Percentiles rank a stretch among this genome's conserved stretches.
Evolutionary conservation across 1,140 invertebrate species (phyloP).

Genomic region (Araneus ventricosus): DNA sequence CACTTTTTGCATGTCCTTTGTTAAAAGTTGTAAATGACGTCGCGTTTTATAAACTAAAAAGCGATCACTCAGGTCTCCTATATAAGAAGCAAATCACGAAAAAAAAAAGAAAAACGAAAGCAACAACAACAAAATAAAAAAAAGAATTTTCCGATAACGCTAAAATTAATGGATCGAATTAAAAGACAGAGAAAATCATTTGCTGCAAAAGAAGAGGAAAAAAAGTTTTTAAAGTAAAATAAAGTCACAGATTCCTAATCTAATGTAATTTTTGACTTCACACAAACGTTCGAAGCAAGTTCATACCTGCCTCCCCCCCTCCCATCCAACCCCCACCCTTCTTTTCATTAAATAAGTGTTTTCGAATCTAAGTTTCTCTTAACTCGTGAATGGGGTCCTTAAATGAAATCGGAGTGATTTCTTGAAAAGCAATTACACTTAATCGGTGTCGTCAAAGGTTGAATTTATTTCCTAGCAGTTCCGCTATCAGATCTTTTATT

Average conservation of each 20-base stretch:
- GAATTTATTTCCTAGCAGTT: constrained; percentile 66
- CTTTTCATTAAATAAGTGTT: constrained; percentile 71
- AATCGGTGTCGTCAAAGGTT: constrained; percentile 74
- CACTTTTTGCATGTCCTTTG: constrained; percentile 67
- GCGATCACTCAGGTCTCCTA: constrained; percentile 44
- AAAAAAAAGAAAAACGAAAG: not conserved
- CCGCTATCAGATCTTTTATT: constrained; percentile 71
- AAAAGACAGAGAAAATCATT: constrained; percentile 56
- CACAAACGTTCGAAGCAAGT: not conserved
- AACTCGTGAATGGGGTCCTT: constrained; percentile 62
- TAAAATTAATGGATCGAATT: constrained; percentile 69
- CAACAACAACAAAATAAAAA: not conserved
- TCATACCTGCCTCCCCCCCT: not conserved
- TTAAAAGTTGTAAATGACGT: constrained; percentile 75
- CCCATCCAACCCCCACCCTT: not conserved
- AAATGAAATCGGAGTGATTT: constrained; percentile 73
- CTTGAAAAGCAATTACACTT: constrained; percentile 74
- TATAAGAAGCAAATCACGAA: not conserved
- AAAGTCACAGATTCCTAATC: constrained; percentile 37
- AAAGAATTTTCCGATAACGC: constrained; percentile 25
- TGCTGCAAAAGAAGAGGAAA: not conserved
- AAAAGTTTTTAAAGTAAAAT: constrained; percentile 71
- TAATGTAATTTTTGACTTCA: constrained; percentile 73
- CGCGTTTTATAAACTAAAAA: constrained; percentile 74
- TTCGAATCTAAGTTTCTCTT: constrained; percentile 57